These are phyloP conservation scores for Sebastes glaucus DNA, from an alignment of 2,797 vertebrate genomes.

Conservation along the genomic window DNA sequence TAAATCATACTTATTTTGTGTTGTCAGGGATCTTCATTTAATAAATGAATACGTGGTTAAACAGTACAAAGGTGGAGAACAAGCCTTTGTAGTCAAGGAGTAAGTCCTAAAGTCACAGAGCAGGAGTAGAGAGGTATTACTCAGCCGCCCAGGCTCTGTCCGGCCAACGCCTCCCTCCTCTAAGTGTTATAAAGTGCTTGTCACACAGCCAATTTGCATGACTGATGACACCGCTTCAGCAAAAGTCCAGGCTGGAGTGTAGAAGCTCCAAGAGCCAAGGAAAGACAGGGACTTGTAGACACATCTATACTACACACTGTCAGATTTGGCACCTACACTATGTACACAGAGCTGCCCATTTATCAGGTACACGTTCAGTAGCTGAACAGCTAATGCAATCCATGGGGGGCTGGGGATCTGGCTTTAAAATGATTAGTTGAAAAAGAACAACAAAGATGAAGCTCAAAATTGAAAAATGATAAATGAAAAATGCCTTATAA, in stretches of 20 bases:
- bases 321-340: neutral
- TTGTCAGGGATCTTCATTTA: conserved; percentile 28
- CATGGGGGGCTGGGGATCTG: neutral
- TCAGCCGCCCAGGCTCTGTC: conserved; percentile 37
- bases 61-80: conserved; percentile 17
- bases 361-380: neutral
- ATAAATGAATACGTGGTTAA: conserved; percentile 6
- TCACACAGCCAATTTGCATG: conserved; percentile 79
- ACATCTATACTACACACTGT: neutral
- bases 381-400: neutral
- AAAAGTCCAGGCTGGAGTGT: conserved; percentile 44
- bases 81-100: conserved; percentile 23
- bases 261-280: conserved; percentile 24
- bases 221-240: conserved; percentile 71
- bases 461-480: neutral
- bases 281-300: neutral
- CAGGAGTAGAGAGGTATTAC: conserved; percentile 32
- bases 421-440: neutral
- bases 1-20: conserved; percentile 31
- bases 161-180: conserved; percentile 30
- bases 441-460: neutral
- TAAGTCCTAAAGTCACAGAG: conserved; percentile 23
- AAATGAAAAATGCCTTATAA: neutral
- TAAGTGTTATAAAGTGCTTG: conserved; percentile 79
- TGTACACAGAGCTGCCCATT: neutral